These are phyloP conservation scores for Hipparchia semele DNA, from an alignment of 2,888 invertebrate species.

Conservation along the genomic window DNA sequence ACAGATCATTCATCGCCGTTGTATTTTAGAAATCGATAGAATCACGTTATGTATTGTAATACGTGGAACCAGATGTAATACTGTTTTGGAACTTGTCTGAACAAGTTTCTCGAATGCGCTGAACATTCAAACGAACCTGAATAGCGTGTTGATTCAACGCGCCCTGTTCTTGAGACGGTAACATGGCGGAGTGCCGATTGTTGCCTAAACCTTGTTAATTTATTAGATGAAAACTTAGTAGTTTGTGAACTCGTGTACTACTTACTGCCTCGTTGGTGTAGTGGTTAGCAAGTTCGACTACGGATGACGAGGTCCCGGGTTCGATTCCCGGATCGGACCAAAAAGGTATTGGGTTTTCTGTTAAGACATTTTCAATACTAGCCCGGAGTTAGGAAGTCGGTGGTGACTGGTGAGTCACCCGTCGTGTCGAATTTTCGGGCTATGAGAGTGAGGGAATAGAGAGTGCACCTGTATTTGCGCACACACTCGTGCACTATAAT, in stretches of 20 bases:
- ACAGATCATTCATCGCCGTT: no score
- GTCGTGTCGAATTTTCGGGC: no score
- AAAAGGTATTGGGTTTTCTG: no score
- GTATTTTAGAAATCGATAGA: neutral
- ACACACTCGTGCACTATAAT: no score
- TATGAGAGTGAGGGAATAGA: no score
- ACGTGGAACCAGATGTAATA: neutral
- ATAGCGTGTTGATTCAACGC: conserved; percentile 12
- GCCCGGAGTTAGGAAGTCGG: no score
- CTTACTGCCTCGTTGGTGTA: neutral
- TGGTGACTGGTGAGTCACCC: no score
- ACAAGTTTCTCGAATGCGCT: conserved; percentile 2
- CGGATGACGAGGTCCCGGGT: no score
- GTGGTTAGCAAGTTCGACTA: no score
- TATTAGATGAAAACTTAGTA: conserved; percentile 6
- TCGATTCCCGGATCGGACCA: no score
- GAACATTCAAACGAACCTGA: conserved; percentile 12
- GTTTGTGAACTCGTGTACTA: neutral
- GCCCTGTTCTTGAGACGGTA: conserved; percentile 4
- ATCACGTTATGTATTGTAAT: conserved; percentile 6
- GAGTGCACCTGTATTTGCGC: no score
- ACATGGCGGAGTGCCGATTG: conserved; percentile 10
- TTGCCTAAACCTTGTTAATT: conserved; percentile 12
- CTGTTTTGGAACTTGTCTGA: conserved; percentile 9
- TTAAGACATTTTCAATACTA: no score